Evolutionary conservation across 2,113 vertebrate genomes (phyloP).

Genomic region (Eptatretus burgeri): DNA sequence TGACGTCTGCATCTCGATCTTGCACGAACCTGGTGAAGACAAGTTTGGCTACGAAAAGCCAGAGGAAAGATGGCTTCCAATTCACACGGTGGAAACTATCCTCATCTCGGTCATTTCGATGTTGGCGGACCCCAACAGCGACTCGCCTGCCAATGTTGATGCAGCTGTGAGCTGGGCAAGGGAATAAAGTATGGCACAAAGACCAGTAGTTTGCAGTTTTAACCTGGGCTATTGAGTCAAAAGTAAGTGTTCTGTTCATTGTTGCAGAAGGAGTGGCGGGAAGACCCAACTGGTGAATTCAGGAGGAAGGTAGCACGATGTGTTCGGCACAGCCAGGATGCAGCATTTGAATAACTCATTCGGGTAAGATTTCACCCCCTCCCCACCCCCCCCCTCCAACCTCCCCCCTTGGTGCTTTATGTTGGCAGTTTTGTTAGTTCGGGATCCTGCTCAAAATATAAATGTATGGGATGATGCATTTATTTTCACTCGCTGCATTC

Average conservation of each 20-base stretch:
- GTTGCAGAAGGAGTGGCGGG: constrained; percentile 89
- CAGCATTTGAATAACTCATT: constrained; percentile 58
- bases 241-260: neutral
- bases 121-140: constrained; percentile 93
- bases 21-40: constrained; percentile 93
- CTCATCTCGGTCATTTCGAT: constrained; percentile 99
- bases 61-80: constrained; percentile 92
- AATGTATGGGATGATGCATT: too few relatives aligned
- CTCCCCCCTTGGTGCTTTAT: too few relatives aligned
- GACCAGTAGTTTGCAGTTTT: neutral
- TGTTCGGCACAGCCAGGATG: constrained; percentile 99
- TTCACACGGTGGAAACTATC: constrained; percentile 96
- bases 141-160: constrained; percentile 90
- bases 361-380: too few relatives aligned
- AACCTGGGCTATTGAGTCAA: neutral
- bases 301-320: constrained; percentile 98
- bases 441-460: too few relatives aligned
- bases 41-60: constrained; percentile 98
- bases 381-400: too few relatives aligned
- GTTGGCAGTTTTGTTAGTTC: too few relatives aligned
- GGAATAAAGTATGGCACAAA: too few relatives aligned
- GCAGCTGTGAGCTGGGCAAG: constrained; percentile 45
- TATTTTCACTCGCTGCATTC: too few relatives aligned
- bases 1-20: constrained; percentile 97
- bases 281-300: constrained; percentile 94